Base-by-base conservation (phyloP, 2,113 vertebrate species). In the Percina caprodes region DNA sequence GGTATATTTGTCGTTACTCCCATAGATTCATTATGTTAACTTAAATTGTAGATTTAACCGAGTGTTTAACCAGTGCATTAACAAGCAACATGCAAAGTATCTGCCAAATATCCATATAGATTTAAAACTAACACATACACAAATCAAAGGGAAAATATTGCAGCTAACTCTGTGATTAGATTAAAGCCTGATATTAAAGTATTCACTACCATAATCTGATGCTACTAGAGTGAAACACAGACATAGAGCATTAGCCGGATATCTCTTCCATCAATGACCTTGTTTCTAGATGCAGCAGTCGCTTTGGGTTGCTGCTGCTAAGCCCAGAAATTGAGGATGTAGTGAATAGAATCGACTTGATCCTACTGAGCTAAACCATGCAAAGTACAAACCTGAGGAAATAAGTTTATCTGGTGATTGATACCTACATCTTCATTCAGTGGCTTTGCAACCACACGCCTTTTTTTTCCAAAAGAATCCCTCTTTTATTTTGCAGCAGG, bases 101-200 rank as follows among this genome's bases (percentile, higher is more conserved):
- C 83, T 91, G 90, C 90, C 90, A 94, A 93, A 92, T 91, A 91
- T 82, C 30, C 54, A 81, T 80, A 66, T 69, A 86, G 66, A 88
- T 79, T 77, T 78, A 15, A 91, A 84, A 82, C 74, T 85, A 89
- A 80, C 72, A 82, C 49, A 52, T 16, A 21, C 58, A 82, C 63
- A 83, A 77, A 62, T 79, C 48, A 77, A 83, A 83, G 69, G 61
- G 59, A 90, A 77, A 60, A 72, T 21, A 35, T 62, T 42, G 78
- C 35, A 65, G 69, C 54, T 73, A 79, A 77, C n/a, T 77, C 63
- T 71, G 52, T 71, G 21, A 61, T 11, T 63, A 77, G 61, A 86
- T 79, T 55, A 87, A 68, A 83, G 62, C 45, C 79, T 79, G 56
- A 66, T 81, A 65, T 66, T 80, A 62, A 79, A 74, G 54, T 82